Evolutionary conservation across 2,113 vertebrate species (phyloP), one percentile per base, ranked within the genome.

Genomic region (Charadrius vociferus): DNA sequence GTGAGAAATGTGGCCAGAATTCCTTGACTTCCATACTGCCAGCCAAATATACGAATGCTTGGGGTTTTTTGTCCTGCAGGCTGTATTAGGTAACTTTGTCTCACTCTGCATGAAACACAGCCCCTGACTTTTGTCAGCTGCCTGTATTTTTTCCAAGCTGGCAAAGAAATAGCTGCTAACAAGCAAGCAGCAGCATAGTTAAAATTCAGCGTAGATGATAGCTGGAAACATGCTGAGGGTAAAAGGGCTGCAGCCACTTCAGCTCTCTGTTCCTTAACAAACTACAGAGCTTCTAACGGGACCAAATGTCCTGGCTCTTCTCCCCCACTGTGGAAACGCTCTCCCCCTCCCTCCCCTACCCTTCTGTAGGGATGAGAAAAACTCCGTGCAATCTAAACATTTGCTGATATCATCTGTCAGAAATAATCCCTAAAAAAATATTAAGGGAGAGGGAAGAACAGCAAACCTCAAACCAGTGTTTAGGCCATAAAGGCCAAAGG

Each of bases 401-500:
- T 82, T 95, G 53, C 47, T 86, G 61, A 92, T 95, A 67, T 90
- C 37, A 68, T 97, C 91, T 96, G 73, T 94, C 94, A 95, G 86
- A 95, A 97, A 93, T 88, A 93, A 89, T 96, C 86, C 63, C 49
- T 63, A 39, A 81, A 97, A 96, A 94, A 94, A 87, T 61, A 75
- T 91, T 92, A 94, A 84, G 58, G 72, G 53, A 68, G 62, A 66
- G 9, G 12, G 53, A 47, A 59, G 52, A 90, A 79, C 65, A 90
- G 67, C 95, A 96, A 97, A 88, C 63, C 78, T 96, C 90, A 93
- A 95, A 92, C 23, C 75, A 90, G 52, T 87, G 75, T 93, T 96
- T 90, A 93, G 95, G 85, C 86, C 93, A 67, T 83, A 96, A 95
- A 97, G 94, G 97, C 95, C 96, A 97, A 97, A 97, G 96, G 89